Percentiles rank a stretch among this genome's conserved stretches.
Conservation (phyloP, 2,888 invertebrate genomes). For the Phragmatobia fuliginosa region DNA sequence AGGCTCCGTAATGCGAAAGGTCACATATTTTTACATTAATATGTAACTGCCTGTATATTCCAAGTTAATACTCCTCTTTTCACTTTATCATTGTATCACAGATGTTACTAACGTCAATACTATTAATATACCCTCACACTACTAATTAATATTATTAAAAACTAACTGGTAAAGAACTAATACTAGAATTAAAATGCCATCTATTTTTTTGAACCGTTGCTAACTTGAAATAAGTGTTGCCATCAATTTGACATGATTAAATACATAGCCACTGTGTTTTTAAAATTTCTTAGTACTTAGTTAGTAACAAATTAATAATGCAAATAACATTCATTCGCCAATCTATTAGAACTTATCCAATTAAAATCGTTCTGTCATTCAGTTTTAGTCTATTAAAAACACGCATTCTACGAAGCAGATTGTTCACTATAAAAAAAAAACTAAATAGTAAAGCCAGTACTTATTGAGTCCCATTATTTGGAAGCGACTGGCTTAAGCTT, state of each 20-base stretch:
- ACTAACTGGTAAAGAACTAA: conserved; percentile 41
- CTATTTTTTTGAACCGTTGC: background rate
- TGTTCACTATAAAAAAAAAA: background rate
- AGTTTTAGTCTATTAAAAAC: background rate
- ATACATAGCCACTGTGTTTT: background rate
- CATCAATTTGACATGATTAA: background rate
- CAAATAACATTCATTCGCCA: background rate
- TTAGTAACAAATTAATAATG: background rate
- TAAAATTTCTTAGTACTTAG: background rate
- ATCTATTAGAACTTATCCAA: background rate
- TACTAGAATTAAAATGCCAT: conserved; percentile 32
- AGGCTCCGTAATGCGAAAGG: conserved; percentile 2
- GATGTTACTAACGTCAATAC: conserved; percentile 49
- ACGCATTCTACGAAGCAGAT: background rate
- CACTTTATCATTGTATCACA: conserved; percentile 58
- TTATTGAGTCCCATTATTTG: conserved; percentile 20
- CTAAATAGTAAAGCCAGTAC: conserved; percentile 9
- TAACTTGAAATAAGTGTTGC: background rate
- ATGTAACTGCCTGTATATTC: conserved; percentile 29
- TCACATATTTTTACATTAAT: conserved; percentile 20
- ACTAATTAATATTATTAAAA: conserved; percentile 21
- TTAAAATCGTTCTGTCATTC: background rate
- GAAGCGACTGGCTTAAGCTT: conserved; percentile 32
- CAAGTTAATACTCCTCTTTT: conserved; percentile 39
- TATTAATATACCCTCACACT: conserved; percentile 34